Percentiles rank a stretch among this genome's conserved stretches.
These are phyloP conservation scores for Aphidius gifuensis DNA, from an alignment of 1,140 invertebrate genomes.

Conservation along the genomic window DNA sequence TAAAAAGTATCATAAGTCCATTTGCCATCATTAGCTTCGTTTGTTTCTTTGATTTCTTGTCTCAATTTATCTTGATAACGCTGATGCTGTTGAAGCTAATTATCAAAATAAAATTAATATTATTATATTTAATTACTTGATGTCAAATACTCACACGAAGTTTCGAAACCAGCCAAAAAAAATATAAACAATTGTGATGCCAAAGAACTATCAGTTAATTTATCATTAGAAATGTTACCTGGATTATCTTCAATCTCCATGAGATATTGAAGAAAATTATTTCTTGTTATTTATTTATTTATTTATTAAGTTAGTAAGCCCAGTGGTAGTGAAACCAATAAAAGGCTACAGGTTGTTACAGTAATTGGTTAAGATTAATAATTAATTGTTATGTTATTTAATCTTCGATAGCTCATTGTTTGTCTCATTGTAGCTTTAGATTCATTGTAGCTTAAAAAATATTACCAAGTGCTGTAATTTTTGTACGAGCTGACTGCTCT, in stretches of 20 bases:
- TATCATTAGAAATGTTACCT: constrained; percentile 24
- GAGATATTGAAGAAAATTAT: constrained; percentile 60
- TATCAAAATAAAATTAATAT: constrained; percentile 29
- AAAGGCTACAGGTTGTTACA: too few relatives aligned
- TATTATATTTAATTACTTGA: too few relatives aligned
- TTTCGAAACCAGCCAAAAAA: constrained; percentile 68
- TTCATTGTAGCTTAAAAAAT: too few relatives aligned
- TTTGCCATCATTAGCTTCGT: constrained; percentile 49
- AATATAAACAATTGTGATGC: constrained; percentile 62
- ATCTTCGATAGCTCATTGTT: constrained; percentile 51
- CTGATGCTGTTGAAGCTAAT: constrained; percentile 50
- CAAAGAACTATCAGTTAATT: constrained; percentile 29
- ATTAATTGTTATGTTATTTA: constrained; percentile 41
- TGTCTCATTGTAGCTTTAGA: constrained; percentile 48
- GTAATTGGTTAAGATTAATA: too few relatives aligned
- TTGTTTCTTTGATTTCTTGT: constrained; percentile 10
- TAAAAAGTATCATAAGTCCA: constrained; percentile 45
- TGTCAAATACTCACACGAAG: constrained; percentile 48
- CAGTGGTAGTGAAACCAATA: too few relatives aligned
- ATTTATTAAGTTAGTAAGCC: too few relatives aligned
- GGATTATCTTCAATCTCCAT: constrained; percentile 55
- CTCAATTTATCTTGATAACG: too few relatives aligned
- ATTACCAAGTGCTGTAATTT: too few relatives aligned
- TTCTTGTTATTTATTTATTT: constrained; percentile 29
- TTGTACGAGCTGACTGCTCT: too few relatives aligned